Evolutionary conservation across 1,140 invertebrate genomes (phyloP).

Genomic region (Zaprionus lachaisei): DNA sequence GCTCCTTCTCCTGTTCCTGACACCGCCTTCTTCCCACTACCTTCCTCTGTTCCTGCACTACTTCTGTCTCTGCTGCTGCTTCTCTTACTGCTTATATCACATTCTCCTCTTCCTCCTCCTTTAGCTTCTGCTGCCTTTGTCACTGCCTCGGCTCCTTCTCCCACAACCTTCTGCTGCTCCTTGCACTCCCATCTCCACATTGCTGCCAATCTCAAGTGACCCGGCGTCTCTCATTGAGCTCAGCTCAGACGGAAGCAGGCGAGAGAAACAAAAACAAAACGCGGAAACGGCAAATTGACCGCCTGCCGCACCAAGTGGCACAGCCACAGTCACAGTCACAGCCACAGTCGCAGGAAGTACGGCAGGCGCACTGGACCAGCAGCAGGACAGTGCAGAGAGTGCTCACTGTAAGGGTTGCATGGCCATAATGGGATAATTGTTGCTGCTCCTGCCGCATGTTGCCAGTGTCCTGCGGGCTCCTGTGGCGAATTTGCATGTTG

Average conservation of each 20-base stretch:
- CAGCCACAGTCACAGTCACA: slow-evolving; percentile 31
- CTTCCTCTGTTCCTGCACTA: too few relatives aligned
- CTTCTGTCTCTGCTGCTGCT: neutral
- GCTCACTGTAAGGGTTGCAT: slow-evolving; percentile 53
- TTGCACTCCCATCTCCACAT: neutral
- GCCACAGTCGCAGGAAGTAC: slow-evolving; percentile 40
- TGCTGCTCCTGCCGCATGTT: slow-evolving; percentile 51
- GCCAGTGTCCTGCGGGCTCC: slow-evolving; percentile 48
- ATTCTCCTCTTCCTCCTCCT: neutral
- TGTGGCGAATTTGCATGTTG: slow-evolving; percentile 49
- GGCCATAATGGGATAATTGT: slow-evolving; percentile 76
- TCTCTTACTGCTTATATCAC: neutral
- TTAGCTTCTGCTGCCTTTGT: neutral
- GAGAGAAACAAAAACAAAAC: slow-evolving; percentile 26
- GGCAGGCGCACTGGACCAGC: slow-evolving; percentile 21
- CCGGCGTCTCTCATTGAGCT: slow-evolving; percentile 34
- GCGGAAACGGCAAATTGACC: slow-evolving; percentile 82
- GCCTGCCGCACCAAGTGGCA: slow-evolving; percentile 64
- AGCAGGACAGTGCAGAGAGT: neutral
- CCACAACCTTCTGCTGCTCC: neutral
- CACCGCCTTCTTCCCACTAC: too few relatives aligned
- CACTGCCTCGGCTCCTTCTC: neutral
- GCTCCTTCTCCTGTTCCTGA: neutral
- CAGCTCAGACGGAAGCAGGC: slow-evolving; percentile 46
- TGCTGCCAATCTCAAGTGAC: slow-evolving; percentile 36